Base-by-base conservation (phyloP, 2,888 invertebrate genomes). In the Daptonema setosum region DNA sequence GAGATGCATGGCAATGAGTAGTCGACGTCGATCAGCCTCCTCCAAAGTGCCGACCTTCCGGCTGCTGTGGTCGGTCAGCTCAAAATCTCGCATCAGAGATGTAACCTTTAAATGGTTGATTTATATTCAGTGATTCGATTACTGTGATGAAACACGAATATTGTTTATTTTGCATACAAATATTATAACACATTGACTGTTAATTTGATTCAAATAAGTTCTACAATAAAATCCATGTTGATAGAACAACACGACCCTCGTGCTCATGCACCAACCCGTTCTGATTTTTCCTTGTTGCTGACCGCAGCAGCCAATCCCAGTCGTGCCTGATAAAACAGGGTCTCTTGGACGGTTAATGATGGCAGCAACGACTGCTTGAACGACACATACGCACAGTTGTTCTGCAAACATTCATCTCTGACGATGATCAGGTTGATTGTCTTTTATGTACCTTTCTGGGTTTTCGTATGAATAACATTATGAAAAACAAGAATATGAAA, bases 1-100 rank as follows among this genome's bases (percentile, higher is more conserved):
- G 0, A 93, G 77, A 68, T 93, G 90, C 1, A 87, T 80, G 0
- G 90, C 91, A 63, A 95, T 85, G 65, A 87, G 82, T 29, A 95
- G 75, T 64, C 93, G 78, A 62, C 90, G 76, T 64, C 85, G 83
- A 73, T 93, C 91, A 65, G 90, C 87, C 61, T 83, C 82, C 22
- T 84, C 84, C 48, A 95, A 75, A 63, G 82, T 81, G 63, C 84
- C 82, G 1, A 87, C 82, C 58, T 83, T 81, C 67, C 84, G 65
- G 52, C 67, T 64, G 0, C 86, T 82, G 24, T 88, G 85, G 74
- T 88, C 88, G 0, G 87, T 85, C 8, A 95, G 73, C 0, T 93
- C 93, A 61, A 93, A 76, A 72, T 93, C 91, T 0, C 87, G 86
- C 75, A 93, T 79, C 0, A 91, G 85, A 74, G 87, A 87, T 58